These are phyloP conservation scores for Polypedilum vanderplanki DNA, from an alignment of 1,140 invertebrate genomes.

Conservation along the genomic window DNA sequence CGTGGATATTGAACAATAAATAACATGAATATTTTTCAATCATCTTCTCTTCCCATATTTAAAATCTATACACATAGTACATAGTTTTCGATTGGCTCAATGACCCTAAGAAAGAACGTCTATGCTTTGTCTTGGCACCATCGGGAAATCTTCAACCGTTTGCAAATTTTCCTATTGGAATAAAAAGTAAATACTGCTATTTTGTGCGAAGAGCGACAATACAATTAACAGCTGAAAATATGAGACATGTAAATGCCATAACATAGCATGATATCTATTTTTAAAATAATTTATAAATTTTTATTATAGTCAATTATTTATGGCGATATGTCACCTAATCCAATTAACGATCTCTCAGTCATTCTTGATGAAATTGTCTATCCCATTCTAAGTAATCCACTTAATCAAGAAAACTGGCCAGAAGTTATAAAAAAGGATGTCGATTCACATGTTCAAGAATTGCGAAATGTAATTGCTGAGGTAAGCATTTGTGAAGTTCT, in stretches of 20 bases:
- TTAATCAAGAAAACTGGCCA: slow-evolving; percentile 63
- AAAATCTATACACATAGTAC: slow-evolving; percentile 41
- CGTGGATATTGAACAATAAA: neutral
- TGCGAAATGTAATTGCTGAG: slow-evolving; percentile 64
- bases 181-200: slow-evolving; percentile 55
- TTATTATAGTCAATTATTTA: slow-evolving; percentile 48
- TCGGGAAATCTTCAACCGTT: slow-evolving; percentile 44
- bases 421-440: slow-evolving; percentile 62
- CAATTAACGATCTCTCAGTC: slow-evolving; percentile 65
- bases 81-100: slow-evolving; percentile 46
- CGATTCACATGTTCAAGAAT: slow-evolving; percentile 58
- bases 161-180: slow-evolving; percentile 37
- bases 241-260: slow-evolving; percentile 47
- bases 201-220: slow-evolving; percentile 56
- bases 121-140: slow-evolving; percentile 50
- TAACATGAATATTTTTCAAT: neutral
- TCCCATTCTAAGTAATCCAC: slow-evolving; percentile 55
- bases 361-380: slow-evolving; percentile 69
- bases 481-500: slow-evolving; percentile 38
- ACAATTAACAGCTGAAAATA: slow-evolving; percentile 51
- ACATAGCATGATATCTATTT: neutral
- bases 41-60: neutral
- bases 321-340: slow-evolving; percentile 67
- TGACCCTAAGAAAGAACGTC: slow-evolving; percentile 47
- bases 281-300: neutral